Evolutionary conservation across 2,797 vertebrate species (phyloP).

Genomic region (Spondyliosoma cantharus): DNA sequence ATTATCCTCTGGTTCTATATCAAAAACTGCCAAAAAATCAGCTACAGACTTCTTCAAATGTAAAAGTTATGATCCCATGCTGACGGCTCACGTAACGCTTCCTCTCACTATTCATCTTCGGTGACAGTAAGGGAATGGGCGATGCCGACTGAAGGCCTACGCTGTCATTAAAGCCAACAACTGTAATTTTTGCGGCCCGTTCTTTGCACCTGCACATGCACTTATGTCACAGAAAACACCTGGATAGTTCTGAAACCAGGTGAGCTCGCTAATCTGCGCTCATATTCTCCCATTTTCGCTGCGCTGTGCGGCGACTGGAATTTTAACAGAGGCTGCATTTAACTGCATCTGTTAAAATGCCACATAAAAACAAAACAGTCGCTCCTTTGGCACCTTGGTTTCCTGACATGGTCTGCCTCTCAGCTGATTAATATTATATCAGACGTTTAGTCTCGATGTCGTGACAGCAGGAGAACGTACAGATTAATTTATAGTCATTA

Average conservation of each 20-base stretch:
- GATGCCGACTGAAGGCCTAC: slow-evolving; percentile 1
- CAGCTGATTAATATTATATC: slow-evolving; percentile 5
- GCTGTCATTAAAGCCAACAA: slow-evolving; percentile 55
- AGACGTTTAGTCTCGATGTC: not conserved
- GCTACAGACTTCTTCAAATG: not conserved
- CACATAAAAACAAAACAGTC: slow-evolving; percentile 36
- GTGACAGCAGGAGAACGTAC: not conserved
- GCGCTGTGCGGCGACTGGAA: slow-evolving; percentile 15
- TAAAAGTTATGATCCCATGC: not conserved
- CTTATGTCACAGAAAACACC: slow-evolving; percentile 55
- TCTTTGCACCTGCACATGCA: slow-evolving; percentile 39
- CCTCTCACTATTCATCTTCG: slow-evolving; percentile 24
- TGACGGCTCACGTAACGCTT: not conserved
- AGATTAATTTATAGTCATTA: not conserved
- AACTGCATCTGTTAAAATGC: slow-evolving; percentile 58
- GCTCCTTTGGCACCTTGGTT: slow-evolving; percentile 1
- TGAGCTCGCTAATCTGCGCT: slow-evolving; percentile 25
- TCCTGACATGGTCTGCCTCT: slow-evolving; percentile 3
- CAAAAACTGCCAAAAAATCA: not conserved
- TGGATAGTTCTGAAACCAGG: slow-evolving; percentile 59
- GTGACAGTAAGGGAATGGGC: slow-evolving; percentile 29
- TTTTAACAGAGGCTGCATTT: slow-evolving; percentile 44
- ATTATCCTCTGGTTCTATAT: not conserved
- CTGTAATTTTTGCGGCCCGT: slow-evolving; percentile 18
- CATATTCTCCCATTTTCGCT: slow-evolving; percentile 1